Evolutionary conservation across 2,797 vertebrate genomes (phyloP), one percentile per base, ranked within the genome.

Genomic region (Clarias platycephalus): DNA sequence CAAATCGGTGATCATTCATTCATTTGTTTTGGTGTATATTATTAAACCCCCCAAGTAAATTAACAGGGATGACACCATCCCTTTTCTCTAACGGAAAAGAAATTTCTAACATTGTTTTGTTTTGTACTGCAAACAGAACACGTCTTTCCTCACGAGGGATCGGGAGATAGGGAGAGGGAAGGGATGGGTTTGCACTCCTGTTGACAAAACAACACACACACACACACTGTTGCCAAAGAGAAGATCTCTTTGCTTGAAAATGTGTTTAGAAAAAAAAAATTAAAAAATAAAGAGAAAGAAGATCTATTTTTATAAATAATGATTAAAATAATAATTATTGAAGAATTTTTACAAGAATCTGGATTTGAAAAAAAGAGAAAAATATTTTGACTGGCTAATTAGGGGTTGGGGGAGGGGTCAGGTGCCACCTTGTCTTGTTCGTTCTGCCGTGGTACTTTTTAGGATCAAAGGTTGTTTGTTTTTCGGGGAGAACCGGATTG

Each of bases 261-360:
- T 96, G 96, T 95, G 93, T 99, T 99, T 98, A 98, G 97, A 99
- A 96, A 96, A 99, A 98, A 97, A 96, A 97, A 97, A 34, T 80
- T 67, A 95, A 92, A 95, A 95, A 95, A 96, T 94, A 95, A 95
- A 95, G 93, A 95, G 94, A 98, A 97, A 98, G 96, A 98, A 97
- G 96, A 98, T 99, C 98, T 99, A 99, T 99, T 99, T 99, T 99
- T 99, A 98, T 99, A 99, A 99, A 98, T 97, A 98, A 95, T 95
- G 89, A 96, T 95, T 95, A 95, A 95, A 95, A 95, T 92, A 95
- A 95, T 93, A 94, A 95, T 92, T 96, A 96, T 95, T 98, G 97
- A 98, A 98, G 97, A 98, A 99, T 99, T 99, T 99, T 99, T 99
- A 99, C 98, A 98, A 97, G 97, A 99, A 99, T 98, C 98, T 98